Base-by-base conservation (phyloP, 2,888 invertebrate genomes). In the Scaptomyza flava region DNA sequence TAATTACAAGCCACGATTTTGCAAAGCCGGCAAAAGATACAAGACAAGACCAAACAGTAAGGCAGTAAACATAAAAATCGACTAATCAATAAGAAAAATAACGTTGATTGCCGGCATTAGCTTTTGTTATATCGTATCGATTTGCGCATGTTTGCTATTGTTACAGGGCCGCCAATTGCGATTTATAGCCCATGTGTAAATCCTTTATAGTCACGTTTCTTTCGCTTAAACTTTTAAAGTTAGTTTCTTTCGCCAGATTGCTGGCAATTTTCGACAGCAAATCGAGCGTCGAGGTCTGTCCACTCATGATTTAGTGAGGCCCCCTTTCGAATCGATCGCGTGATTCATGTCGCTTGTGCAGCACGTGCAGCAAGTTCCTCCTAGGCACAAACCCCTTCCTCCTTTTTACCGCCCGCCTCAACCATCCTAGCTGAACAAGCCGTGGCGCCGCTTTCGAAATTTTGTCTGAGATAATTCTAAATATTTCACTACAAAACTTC, bases 1-100 rank as follows among this genome's bases (percentile, higher is more conserved):
- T 83, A 83, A 83, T 83, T 83, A 82, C 88, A 74, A 72, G 82
- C 82, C 86, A 82, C 82, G 85, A 87, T 87, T 85, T 87, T 69
- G 85, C 79, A 75, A 41, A 81, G 72, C 72, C 66, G 77, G 73
- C 67, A 73, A 73, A 66, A 73, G 73, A 58, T 48, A 50, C 52
- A 52, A 70, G 41, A 64, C 14, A 48, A 50, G 9, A 50, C 34
- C 50, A 50, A 54, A 59, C 45, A 36, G 14, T 31, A 43, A 12
- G 48, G 47, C 63, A 77, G 84, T 73, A 70, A 80, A 68, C 77
- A 81, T 77, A 77, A 72, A 81, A 82, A 56, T 68, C 68, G 79
- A 56, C 68, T 74, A 85, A 87, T 87, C 87, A 74, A 77, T 73
- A 69, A 78, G 60, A 70, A 73, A 76, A 73, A 64, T 59, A 64